Base-by-base conservation (phyloP, 2,888 invertebrate genomes). In the Stratiomys singularior region DNA sequence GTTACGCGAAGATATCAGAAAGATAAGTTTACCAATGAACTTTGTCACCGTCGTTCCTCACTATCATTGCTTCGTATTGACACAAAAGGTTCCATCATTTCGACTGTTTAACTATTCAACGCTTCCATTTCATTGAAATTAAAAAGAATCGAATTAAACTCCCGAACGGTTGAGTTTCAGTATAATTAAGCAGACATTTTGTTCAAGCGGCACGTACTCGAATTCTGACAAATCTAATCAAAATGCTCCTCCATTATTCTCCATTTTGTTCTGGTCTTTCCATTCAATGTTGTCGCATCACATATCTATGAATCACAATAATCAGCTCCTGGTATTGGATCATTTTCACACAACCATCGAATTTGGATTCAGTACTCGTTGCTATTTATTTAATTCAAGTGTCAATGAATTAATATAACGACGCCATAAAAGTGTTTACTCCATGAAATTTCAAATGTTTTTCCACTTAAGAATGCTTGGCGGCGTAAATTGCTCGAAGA, bases 401-500 rank as follows among this genome's bases (percentile, higher is more conserved):
- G 60, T 60, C 60, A 21, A 60, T 60, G 60, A 60, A 60, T 60
- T 21, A 60, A 21, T 25, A 13, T 21, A 60, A 60, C 60, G 60
- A 60, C 60, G 11, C 23, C 60, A 23, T 60, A 60, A 60, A 60
- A 60, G 25, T 60, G 60, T 60, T 60, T n/a, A 25, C 60, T 21
- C 21, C 18, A 18, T 21, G 60, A 60, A 60, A 60, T 60, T 60
- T 25, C 18, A 21, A 60, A 60, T 23, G 13, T 60, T 21, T 21
- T 60, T 23, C 23, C 21, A n/a, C 13, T 60, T 23, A 21, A 60
- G 25, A 60, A 11, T 60, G 21, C 13, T 21, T 21, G 21, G 60
- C 21, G 18, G 23, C 60, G 3, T 21, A 60, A 23, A 60, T 78
- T 66, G 52, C 63, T 80, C 79, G 79, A 78, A 78, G 79, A 69